Evolutionary conservation across 2,888 invertebrate genomes (phyloP).

Genomic region (Sphinx pinastri): DNA sequence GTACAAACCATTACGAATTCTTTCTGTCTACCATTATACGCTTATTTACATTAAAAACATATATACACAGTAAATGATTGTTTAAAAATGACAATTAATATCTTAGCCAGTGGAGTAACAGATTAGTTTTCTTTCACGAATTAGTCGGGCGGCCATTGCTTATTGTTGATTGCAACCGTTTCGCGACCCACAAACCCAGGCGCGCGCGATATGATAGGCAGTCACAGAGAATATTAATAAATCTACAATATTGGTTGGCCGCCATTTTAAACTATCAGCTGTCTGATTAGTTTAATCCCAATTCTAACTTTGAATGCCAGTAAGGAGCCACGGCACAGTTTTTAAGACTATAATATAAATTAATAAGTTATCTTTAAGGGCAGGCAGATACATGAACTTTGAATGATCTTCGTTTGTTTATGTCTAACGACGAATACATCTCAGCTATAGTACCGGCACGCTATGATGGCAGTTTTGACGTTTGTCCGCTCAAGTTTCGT

Average conservation of each 20-base stretch:
- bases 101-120: not conserved
- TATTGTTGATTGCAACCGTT: slow-evolving; percentile 68
- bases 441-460: too few relatives aligned
- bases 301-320: not conserved
- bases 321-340: not conserved
- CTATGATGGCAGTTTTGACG: too few relatives aligned
- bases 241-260: slow-evolving; percentile 35
- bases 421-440: too few relatives aligned
- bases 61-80: not conserved
- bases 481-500: too few relatives aligned
- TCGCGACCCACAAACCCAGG: slow-evolving; percentile 71
- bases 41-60: too few relatives aligned
- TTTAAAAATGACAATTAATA: not conserved
- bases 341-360: not conserved
- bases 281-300: slow-evolving; percentile 32
- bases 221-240: slow-evolving; percentile 65
- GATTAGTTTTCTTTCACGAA: slow-evolving; percentile 56
- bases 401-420: too few relatives aligned
- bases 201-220: slow-evolving; percentile 53
- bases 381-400: too few relatives aligned
- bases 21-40: too few relatives aligned
- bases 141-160: slow-evolving; percentile 57
- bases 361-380: not conserved
- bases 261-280: slow-evolving; percentile 39
- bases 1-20: not conserved